Base-by-base conservation (phyloP, 2,888 invertebrate species). In the Acrobasis repandana region DNA sequence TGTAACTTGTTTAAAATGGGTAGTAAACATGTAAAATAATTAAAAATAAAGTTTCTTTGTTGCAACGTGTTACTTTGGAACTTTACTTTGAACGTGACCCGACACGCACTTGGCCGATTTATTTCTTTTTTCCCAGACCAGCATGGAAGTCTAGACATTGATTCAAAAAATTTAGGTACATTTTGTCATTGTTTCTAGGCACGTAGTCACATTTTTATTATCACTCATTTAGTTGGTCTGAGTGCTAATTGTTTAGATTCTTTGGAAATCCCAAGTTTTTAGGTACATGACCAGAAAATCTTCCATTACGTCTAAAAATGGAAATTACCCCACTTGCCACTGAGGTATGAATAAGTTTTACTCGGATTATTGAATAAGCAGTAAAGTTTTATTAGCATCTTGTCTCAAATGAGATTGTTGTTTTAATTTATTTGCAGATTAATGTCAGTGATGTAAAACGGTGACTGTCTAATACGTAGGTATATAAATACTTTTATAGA, bases 191-290 rank as follows among this genome's bases (percentile, higher is more conserved):
- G 34, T 52, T 52, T 36, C 10, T 50, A 34, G 10, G 34, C 36
- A 52, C 15, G 1, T 16, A 16, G 10, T 1, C 16, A 28, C 16
- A 4, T 36, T n/a, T 10, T 50, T 14, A 52, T 52, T 36, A 36
- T 10, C 52, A 52, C 14, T 43, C 43, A 10, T n/a, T 43, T n/a
- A 43, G 14, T 43, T 43, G 14, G 5, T 43, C 14, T 52, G 11
- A 9, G 34, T 18, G 52, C 9, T 52, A 36, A 52, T 52, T 15
- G 11, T 34, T 16, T 47, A 59, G 46, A 62, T 59, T 43, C 49
- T 56, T 33, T 20, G 60, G 56, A 57, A 62, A 60, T 36, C 15
- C 60, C 56, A 16, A 38, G 58, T 56, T 43, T 15, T 49, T 20
- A 38, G 60, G 49, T 52, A 34, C 34, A 56, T 51, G 38, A 36